These are phyloP conservation scores for Meloidogyne floridensis DNA, from an alignment of 1,140 invertebrate genomes.

Conservation along the genomic window DNA sequence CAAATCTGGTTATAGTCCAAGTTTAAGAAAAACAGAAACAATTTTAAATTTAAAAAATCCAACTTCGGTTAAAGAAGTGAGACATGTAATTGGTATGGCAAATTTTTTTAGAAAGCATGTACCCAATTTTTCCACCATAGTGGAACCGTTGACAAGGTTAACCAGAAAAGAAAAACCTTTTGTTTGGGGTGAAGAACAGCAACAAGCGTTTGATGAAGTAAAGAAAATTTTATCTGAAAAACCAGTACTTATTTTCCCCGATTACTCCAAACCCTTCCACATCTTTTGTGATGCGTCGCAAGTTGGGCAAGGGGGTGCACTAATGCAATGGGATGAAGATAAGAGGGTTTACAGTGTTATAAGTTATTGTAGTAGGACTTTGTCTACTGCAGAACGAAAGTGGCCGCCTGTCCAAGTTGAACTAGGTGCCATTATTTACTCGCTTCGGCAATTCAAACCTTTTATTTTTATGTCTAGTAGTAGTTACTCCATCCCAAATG, in stretches of 20 bases:
- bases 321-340: slow-evolving; percentile 21
- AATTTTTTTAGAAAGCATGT: slow-evolving; percentile 20
- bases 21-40: background rate
- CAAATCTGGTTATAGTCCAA: background rate
- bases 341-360: slow-evolving; percentile 1
- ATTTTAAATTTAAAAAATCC: background rate
- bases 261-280: slow-evolving; percentile 16
- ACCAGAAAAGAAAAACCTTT: background rate
- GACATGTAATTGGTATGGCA: slow-evolving; percentile 1
- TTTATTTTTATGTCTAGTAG: slow-evolving; percentile 2
- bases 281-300: slow-evolving; percentile 20
- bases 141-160: slow-evolving; percentile 14
- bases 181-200: slow-evolving; percentile 19
- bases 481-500: too few relatives aligned
- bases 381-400: slow-evolving; percentile 16
- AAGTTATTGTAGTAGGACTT: slow-evolving; percentile 20
- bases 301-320: slow-evolving; percentile 1
- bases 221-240: background rate
- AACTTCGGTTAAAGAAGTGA: slow-evolving; percentile 10
- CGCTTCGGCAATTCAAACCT: background rate
- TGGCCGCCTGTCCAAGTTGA: slow-evolving; percentile 20
- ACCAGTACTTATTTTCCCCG: slow-evolving; percentile 16
- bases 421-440: background rate
- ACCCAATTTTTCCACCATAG: slow-evolving; percentile 16
- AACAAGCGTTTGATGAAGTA: slow-evolving; percentile 17